Evolutionary conservation across 2,888 invertebrate species (phyloP), one percentile per base, ranked within the genome.

Genomic region (Asteroscopus sphinx): DNA sequence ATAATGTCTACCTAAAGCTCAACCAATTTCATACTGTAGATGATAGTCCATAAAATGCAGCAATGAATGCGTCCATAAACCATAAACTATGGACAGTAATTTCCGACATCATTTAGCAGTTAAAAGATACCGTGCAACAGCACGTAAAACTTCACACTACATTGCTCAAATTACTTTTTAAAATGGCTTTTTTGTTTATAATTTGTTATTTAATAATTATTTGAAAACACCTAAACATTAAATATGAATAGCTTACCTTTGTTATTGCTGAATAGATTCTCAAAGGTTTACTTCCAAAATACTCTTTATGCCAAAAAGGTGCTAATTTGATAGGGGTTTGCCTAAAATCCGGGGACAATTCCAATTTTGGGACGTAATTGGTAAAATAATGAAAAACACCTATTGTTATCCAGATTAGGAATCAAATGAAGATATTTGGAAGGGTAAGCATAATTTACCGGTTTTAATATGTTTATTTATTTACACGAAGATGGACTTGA

Each of bases 311-410:
- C 36, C 17, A 15, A 25, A 39, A 15, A 45, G 39, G 53, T 40
- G 33, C 33, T 39, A 40, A 60, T 44, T 59, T 59, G 33, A 60
- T 45, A 35, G n/a, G 44, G 28, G 53, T 53, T 13, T 15, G 15
- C 7, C 7, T 7, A 33, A 39, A 13, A 52, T 39, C 21, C 12
- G 44, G 44, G 11, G 21, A 39, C 33, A 13, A 28, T 39, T 39
- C 37, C 59, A 59, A 39, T 52, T 52, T 59, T 6, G 2, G 33
- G 30, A 15, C 36, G 25, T 45, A 41, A 60, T 60, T 41, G 44
- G 40, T 25, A 26, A 54, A 60, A 41, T 45, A 60, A 53, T 60
- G 33, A 40, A 45, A 53, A 53, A 53, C 30, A 13, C 30, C 16
- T 45, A 13, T 45, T 53, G 45, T 25, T 30, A 40, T 17, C 21